Evolutionary conservation across 2,888 invertebrate species (phyloP).

Genomic region (Stegophylla sp.): DNA sequence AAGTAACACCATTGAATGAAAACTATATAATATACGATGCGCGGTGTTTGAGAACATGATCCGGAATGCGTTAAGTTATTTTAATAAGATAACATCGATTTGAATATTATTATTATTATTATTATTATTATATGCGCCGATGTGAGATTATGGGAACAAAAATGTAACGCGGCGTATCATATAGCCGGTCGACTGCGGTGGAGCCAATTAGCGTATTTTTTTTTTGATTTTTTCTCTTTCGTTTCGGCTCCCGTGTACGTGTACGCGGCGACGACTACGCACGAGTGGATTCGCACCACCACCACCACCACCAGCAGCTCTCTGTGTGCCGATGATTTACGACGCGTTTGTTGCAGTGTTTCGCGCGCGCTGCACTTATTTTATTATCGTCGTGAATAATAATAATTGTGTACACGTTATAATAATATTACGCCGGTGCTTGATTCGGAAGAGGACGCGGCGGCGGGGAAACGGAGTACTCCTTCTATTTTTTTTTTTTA

Average conservation of each 20-base stretch:
- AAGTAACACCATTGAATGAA: conserved; percentile 51
- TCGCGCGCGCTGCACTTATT: neutral
- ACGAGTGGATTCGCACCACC: conserved; percentile 27
- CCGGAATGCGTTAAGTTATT: conserved; percentile 59
- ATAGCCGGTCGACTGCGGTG: neutral
- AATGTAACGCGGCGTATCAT: conserved; percentile 12
- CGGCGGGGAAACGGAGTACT: too few species aligned
- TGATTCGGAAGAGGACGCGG: too few species aligned
- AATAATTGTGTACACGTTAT: too few species aligned
- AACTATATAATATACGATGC: neutral
- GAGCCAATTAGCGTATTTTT: conserved; percentile 53
- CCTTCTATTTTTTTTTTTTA: too few species aligned
- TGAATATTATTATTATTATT: too few species aligned
- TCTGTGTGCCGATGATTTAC: conserved; percentile 20
- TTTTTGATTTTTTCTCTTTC: conserved; percentile 20
- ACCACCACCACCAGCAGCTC: too few species aligned
- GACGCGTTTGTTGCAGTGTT: conserved; percentile 17
- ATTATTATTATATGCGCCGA: too few species aligned
- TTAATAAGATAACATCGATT: conserved; percentile 58
- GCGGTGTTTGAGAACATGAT: conserved; percentile 56
- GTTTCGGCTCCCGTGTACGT: conserved; percentile 20
- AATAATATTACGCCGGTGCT: too few species aligned
- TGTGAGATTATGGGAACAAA: conserved; percentile 49
- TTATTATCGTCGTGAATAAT: too few species aligned
- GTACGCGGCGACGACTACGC: conserved; percentile 28